A percentile compares a stretch with the other conserved stretches of the same genome.
These are phyloP conservation scores for Gortyna flavago DNA, from an alignment of 2,888 invertebrate genomes.

Conservation along the genomic window DNA sequence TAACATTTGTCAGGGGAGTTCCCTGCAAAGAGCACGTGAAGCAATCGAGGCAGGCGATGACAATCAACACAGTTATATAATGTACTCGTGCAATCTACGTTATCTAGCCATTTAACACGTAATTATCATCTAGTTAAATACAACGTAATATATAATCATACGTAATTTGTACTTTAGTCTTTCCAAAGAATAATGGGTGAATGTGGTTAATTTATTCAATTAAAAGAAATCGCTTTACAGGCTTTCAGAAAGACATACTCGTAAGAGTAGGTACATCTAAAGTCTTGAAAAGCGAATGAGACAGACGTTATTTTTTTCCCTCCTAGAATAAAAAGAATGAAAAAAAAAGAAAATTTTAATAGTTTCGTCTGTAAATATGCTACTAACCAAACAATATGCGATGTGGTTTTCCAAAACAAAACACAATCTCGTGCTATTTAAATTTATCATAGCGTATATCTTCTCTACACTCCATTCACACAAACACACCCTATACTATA, in stretches of 20 bases:
- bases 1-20: constrained; percentile 19
- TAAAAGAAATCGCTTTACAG: neutral
- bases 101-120: constrained; percentile 3
- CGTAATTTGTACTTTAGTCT: neutral
- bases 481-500: neutral
- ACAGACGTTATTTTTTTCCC: neutral
- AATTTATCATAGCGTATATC: too few relatives aligned
- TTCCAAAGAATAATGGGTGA: neutral
- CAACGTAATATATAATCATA: neutral
- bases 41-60: neutral
- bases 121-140: neutral
- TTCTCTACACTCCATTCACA: neutral
- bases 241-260: neutral
- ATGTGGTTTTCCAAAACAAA: neutral
- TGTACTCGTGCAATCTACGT: constrained; percentile 5
- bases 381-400: neutral
- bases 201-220: neutral
- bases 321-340: neutral
- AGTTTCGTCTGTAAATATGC: neutral
- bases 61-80: constrained; percentile 24
- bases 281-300: neutral
- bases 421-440: neutral
- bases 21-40: constrained; percentile 13
- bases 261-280: neutral
- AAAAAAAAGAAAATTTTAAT: too few relatives aligned